Evolutionary conservation across 2,888 invertebrate genomes (phyloP), one percentile per base, ranked within the genome.

Genomic region (Dusona sp.): DNA sequence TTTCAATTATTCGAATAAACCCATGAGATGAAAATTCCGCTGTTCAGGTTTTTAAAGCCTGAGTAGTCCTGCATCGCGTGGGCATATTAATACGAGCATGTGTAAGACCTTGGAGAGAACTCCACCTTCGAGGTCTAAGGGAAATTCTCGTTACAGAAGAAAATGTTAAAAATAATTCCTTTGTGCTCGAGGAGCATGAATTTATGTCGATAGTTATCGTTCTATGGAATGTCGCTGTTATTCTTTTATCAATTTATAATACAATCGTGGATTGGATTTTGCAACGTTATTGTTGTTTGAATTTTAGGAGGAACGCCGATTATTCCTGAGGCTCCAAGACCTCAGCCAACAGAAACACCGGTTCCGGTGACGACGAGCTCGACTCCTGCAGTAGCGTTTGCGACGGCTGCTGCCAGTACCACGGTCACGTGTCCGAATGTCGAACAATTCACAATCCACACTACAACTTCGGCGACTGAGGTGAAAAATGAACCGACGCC

Each of bases 231-330:
- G 22, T 81, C 9, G 13, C 8, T 11, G 4, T 38, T 57, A 11
- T 75, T 29, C 25, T 38, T 64, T 36, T 36, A 61, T n/a, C n/a
- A 29, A 11, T 54, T 54, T 9, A 8, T 8, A 11, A 4, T 13
- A 13, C 2, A 54, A 54, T 36, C 4, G 6, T 36, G 19, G n/a
- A 19, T 3, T 3, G 6, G 8, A 48, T 45, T 42, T 78, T n/a
- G 22, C 51, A 6, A 29, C 1, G 33, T 64, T 77, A 11, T 36
- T 25, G 22, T 74, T 42, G 6, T 74, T 48, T 48, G 29, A 64
- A 61, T 72, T 48, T 65, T 25, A 96, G 96, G 96, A 92, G 95
- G 95, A 91, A 95, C 95, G 38, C 95, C 95, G 57, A 91, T 95
- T 86, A 94, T 95, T 91, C 95, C 84, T 82, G 88, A 88, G 42